Evolutionary conservation across 1,140 invertebrate genomes (phyloP).

Genomic region (Chlorops oryzae): DNA sequence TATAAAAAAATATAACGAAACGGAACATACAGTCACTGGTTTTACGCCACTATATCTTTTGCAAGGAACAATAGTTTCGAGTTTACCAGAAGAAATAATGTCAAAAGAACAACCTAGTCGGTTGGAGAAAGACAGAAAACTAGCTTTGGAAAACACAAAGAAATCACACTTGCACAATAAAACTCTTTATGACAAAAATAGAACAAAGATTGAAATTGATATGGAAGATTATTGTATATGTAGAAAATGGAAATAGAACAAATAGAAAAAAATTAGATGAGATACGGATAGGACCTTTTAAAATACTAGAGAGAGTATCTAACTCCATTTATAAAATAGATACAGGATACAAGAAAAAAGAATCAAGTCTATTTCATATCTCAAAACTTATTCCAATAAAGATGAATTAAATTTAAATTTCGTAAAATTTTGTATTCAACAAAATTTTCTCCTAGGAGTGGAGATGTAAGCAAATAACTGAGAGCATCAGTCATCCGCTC

Average conservation of each 20-base stretch:
- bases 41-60: slow-evolving; percentile 39
- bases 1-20: slow-evolving; percentile 42
- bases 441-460: too few species aligned
- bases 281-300: slow-evolving; percentile 20
- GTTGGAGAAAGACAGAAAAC: slow-evolving; percentile 17
- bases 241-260: slow-evolving; percentile 25
- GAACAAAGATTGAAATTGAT: slow-evolving; percentile 15
- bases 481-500: too few species aligned
- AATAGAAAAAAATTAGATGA: slow-evolving; percentile 26
- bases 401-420: too few species aligned
- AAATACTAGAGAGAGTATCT: too few species aligned
- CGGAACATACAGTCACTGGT: slow-evolving; percentile 33
- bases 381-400: too few species aligned
- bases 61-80: slow-evolving; percentile 28
- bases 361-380: too few species aligned
- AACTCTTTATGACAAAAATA: slow-evolving; percentile 19
- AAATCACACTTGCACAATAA: slow-evolving; percentile 8
- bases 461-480: too few species aligned
- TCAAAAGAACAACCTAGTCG: slow-evolving; percentile 14
- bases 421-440: too few species aligned
- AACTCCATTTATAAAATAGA: too few species aligned
- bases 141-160: slow-evolving; percentile 24
- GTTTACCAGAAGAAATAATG: slow-evolving; percentile 32
- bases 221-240: too few species aligned
- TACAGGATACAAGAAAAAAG: too few species aligned